These are phyloP conservation scores for Onchidella celtica DNA, from an alignment of 2,888 invertebrate species.

Conservation along the genomic window DNA sequence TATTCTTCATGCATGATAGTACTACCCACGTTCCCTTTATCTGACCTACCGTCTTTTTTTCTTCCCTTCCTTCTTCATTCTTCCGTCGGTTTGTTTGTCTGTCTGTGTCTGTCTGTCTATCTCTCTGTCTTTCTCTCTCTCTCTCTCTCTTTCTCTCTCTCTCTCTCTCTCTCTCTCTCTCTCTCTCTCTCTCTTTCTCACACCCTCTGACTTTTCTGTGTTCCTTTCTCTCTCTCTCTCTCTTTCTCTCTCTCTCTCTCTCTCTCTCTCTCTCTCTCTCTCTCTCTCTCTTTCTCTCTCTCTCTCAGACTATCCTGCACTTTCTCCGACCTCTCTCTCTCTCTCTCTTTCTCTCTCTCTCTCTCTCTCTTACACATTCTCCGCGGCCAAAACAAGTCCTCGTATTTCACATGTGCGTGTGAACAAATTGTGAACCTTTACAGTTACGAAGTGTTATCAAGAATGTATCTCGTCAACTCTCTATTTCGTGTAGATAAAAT, in stretches of 20 bases:
- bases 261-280: background rate
- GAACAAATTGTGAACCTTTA: no score
- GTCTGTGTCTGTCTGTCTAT: conserved; percentile 3
- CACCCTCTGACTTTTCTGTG: background rate
- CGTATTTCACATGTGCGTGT: no score
- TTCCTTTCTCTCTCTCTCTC: background rate
- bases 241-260: background rate
- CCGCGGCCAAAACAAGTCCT: no score
- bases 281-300: background rate
- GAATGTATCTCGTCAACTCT: no score
- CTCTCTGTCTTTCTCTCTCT: conserved; percentile 4
- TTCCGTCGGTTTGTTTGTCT: background rate
- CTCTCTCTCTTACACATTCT: no score
- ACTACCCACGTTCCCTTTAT: background rate
- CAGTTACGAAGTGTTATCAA: no score
- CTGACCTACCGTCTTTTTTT: background rate
- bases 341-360: background rate
- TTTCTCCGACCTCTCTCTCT: background rate
- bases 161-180: conserved; percentile 23
- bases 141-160: background rate
- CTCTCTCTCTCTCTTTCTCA: no score
- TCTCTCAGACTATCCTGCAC: background rate
- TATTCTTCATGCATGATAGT: no score
- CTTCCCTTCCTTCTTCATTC: background rate
- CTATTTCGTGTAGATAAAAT: no score